Conservation (phyloP, 2,888 invertebrate genomes). For the Platerodrilus igneus region DNA sequence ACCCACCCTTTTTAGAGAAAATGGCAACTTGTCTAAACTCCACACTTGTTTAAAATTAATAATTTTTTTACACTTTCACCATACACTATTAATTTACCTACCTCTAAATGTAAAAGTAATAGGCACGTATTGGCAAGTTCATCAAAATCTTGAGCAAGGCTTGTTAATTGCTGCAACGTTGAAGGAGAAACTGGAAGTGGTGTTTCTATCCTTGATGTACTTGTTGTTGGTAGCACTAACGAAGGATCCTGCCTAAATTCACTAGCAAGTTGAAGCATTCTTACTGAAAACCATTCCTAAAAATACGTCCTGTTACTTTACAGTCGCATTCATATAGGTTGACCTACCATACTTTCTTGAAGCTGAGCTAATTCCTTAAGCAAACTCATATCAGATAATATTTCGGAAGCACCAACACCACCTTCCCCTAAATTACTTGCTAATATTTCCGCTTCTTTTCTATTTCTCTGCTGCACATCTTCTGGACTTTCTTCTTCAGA, state of each 20-base stretch:
- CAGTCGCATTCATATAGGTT: neutral
- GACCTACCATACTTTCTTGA: slow-evolving; percentile 81
- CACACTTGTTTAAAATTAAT: slow-evolving; percentile 6
- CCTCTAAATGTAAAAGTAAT: slow-evolving; percentile 88
- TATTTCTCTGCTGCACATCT: slow-evolving; percentile 72
- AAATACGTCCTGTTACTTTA: slow-evolving; percentile 15
- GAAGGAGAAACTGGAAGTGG: slow-evolving; percentile 53
- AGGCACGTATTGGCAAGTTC: slow-evolving; percentile 88
- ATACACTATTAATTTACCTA: slow-evolving; percentile 40
- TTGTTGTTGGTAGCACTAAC: slow-evolving; percentile 44
- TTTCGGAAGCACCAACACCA: slow-evolving; percentile 77
- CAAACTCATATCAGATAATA: slow-evolving; percentile 77
- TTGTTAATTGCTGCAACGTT: slow-evolving; percentile 60
- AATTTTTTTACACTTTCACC: neutral
- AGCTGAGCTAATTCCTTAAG: slow-evolving; percentile 82
- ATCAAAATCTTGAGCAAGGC: slow-evolving; percentile 75
- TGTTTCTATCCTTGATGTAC: slow-evolving; percentile 34
- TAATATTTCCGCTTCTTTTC: slow-evolving; percentile 88
- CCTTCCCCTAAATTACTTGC: slow-evolving; percentile 85
- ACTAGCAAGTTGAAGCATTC: slow-evolving; percentile 58
- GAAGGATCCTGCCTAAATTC: slow-evolving; percentile 53
- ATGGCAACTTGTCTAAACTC: too few species aligned
- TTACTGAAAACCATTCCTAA: slow-evolving; percentile 75
- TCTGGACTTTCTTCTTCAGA: slow-evolving; percentile 73
- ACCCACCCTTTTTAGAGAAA: too few species aligned